These are phyloP conservation scores for Acronicta leporina DNA, from an alignment of 2,888 invertebrate species.

Conservation along the genomic window DNA sequence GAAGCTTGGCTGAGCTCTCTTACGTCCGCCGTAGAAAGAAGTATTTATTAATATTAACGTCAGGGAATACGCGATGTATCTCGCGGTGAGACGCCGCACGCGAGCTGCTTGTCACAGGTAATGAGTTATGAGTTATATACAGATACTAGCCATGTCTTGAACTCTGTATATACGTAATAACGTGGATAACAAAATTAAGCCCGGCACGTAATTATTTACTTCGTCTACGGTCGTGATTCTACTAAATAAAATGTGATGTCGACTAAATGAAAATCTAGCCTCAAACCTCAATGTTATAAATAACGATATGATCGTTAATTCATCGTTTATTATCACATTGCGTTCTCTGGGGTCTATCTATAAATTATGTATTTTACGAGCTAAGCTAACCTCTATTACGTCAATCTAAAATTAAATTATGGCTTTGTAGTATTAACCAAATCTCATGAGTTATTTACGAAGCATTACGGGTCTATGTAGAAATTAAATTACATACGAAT, in stretches of 20 bases:
- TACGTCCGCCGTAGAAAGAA: constrained; percentile 35
- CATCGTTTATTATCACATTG: constrained; percentile 40
- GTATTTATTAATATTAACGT: constrained; percentile 57
- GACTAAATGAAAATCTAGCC: constrained; percentile 43
- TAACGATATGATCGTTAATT: constrained; percentile 40
- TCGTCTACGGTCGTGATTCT: constrained; percentile 15
- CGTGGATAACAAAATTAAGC: constrained; percentile 27
- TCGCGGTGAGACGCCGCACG: constrained; percentile 38
- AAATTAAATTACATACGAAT: neutral
- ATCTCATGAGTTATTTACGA: constrained; percentile 33
- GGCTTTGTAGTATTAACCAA: constrained; percentile 34
- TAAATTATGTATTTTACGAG: constrained; percentile 55
- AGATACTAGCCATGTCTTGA: constrained; percentile 16
- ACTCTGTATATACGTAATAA: constrained; percentile 23
- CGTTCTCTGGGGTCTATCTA: constrained; percentile 38
- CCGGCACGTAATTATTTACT: constrained; percentile 22
- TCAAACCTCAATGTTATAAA: constrained; percentile 36
- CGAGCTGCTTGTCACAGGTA: constrained; percentile 55
- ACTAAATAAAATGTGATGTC: constrained; percentile 30
- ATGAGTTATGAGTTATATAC: constrained; percentile 54
- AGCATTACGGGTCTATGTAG: neutral
- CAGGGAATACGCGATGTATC: constrained; percentile 35
- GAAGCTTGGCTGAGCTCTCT: constrained; percentile 44
- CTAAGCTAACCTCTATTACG: constrained; percentile 45
- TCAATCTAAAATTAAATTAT: constrained; percentile 50